phyloP scores from a whole-genome alignment of 2,797 vertebrate genomes.

The Intellagama lesueurii region DNA sequence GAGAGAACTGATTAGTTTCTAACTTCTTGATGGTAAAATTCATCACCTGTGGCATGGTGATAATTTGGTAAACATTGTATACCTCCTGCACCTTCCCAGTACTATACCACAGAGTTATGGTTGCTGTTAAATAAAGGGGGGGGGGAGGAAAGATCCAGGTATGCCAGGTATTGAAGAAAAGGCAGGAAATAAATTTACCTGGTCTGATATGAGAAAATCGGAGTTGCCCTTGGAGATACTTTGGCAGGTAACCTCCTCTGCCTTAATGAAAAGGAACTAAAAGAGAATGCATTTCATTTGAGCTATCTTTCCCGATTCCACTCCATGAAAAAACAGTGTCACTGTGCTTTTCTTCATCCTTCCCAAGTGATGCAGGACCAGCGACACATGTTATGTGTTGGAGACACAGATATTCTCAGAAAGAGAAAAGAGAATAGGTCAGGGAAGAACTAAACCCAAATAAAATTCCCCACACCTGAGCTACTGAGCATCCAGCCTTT shows the following conservation, averaged over 20 bases:
- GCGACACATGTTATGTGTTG: accelerated
- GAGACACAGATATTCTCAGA: not conserved
- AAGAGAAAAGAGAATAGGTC: not conserved
- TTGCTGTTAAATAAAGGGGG: too few relatives aligned
- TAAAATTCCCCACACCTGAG: constrained; percentile 8
- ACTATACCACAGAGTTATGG: too few relatives aligned
- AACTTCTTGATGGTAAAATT: too few relatives aligned
- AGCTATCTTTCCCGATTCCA: not conserved
- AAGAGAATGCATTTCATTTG: not conserved
- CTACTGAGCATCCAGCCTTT: not conserved
- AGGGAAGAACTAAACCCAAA: not conserved
- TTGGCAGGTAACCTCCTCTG: not conserved
- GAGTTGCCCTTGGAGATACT: not conserved
- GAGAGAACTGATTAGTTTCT: not conserved
- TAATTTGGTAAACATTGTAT: too few relatives aligned
- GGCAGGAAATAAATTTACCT: not conserved
- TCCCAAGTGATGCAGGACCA: accelerated
- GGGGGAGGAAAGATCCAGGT: too few relatives aligned
- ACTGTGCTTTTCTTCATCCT: accelerated
- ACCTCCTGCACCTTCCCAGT: too few relatives aligned
- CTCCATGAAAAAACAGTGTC: not conserved
- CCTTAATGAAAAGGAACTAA: not conserved
- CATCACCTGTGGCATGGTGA: too few relatives aligned
- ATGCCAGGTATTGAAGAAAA: not conserved
- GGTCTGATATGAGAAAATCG: not conserved